Percentiles rank a stretch among this genome's conserved stretches.
phyloP scores from a whole-genome alignment of 64 coral and sea anemone genomes.

The Montipora foliosa region DNA sequence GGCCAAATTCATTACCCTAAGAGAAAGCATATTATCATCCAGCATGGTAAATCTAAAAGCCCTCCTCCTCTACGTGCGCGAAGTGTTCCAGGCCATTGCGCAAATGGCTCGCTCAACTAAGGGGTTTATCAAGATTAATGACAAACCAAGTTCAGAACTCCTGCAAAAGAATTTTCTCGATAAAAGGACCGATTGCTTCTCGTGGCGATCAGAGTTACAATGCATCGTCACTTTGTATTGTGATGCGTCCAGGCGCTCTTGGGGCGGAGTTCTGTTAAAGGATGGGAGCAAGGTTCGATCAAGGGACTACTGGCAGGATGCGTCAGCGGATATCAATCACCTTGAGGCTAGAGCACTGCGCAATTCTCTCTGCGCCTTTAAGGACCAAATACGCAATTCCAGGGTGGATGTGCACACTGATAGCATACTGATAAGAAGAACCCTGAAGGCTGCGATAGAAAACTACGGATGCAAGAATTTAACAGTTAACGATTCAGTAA shows the following conservation, averaged over 20 bases:
- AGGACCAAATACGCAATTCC: not conserved
- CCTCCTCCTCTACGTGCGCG: too few species aligned
- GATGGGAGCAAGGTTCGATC: not conserved
- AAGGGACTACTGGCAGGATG: not conserved
- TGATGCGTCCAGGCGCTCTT: conserved; percentile 20
- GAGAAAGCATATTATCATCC: too few species aligned
- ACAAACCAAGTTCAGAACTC: too few species aligned
- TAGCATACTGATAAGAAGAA: not conserved
- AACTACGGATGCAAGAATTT: not conserved
- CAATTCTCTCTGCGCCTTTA: not conserved
- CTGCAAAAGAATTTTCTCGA: too few species aligned
- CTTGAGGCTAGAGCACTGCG: conserved; percentile 15
- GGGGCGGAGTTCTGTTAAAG: not conserved
- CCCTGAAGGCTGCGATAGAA: not conserved
- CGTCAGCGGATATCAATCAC: not conserved
- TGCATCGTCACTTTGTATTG: not conserved
- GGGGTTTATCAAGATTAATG: too few species aligned
- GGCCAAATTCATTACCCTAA: too few species aligned
- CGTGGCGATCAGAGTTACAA: too few species aligned
- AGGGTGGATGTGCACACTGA: not conserved
- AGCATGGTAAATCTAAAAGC: not conserved
- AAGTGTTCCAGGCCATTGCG: too few species aligned
- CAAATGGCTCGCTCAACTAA: too few species aligned
- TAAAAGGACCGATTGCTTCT: too few species aligned
- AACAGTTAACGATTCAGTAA: too few species aligned